These are phyloP conservation scores for Clunio marinus DNA, from an alignment of 2,888 invertebrate genomes.

Conservation along the genomic window DNA sequence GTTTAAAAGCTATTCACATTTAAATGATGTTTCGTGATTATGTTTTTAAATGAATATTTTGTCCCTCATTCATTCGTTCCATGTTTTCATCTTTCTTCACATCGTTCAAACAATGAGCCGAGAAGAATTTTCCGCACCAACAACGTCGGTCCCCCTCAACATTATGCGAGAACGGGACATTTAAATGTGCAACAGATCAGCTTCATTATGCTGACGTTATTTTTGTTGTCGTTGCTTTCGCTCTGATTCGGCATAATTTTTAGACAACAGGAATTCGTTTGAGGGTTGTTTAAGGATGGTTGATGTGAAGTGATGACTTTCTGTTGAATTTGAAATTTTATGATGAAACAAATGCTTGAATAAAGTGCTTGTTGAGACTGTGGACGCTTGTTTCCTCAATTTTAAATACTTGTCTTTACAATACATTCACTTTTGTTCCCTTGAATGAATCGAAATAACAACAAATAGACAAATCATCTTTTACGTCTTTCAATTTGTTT, in stretches of 20 bases:
- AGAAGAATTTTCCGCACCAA: neutral
- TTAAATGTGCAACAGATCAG: constrained; percentile 36
- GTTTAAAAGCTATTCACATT: constrained; percentile 25
- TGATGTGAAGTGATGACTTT: neutral
- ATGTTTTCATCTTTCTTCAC: neutral
- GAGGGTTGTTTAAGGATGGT: neutral
- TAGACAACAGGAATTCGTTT: constrained; percentile 5
- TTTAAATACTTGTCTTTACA: too few relatives aligned
- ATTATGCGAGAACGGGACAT: neutral
- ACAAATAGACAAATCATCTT: too few relatives aligned
- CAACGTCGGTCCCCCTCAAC: too few relatives aligned
- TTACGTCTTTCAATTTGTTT: too few relatives aligned
- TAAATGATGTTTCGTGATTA: constrained; percentile 4
- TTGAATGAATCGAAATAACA: too few relatives aligned
- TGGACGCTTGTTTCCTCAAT: neutral
- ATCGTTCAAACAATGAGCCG: neutral
- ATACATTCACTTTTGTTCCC: too few relatives aligned
- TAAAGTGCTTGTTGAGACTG: neutral
- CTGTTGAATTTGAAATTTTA: neutral
- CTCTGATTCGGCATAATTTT: neutral
- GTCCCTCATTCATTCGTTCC: neutral
- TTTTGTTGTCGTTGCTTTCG: constrained; percentile 19
- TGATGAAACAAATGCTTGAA: too few relatives aligned
- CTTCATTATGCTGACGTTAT: constrained; percentile 1
- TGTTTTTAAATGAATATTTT: neutral